Conservation (phyloP, 2,797 vertebrate genomes). For the Bucorvus abyssinicus region DNA sequence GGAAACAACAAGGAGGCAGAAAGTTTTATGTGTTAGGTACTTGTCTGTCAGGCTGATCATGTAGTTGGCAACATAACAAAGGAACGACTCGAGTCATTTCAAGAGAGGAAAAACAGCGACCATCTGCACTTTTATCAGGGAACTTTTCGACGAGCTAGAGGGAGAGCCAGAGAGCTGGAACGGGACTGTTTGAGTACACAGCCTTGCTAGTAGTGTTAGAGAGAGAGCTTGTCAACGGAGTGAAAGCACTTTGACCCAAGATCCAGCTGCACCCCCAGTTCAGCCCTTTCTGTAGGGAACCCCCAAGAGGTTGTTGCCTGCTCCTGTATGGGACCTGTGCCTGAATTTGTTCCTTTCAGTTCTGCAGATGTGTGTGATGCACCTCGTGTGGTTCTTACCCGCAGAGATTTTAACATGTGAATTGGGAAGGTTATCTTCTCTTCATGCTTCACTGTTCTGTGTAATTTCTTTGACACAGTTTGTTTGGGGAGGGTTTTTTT, state of each 20-base stretch:
- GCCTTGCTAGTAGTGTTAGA: neutral
- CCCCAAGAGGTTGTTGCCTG: neutral
- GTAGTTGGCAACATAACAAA: neutral
- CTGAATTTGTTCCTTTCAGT: neutral
- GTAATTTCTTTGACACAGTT: neutral
- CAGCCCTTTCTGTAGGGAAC: neutral
- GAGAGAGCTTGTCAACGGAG: neutral
- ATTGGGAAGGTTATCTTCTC: neutral
- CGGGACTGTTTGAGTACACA: rapidly evolving
- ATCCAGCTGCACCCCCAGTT: neutral
- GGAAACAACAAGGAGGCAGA: neutral
- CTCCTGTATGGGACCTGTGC: neutral
- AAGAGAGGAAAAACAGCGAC: neutral
- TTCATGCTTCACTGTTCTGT: neutral
- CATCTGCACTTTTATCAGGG: neutral
- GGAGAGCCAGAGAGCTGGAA: neutral
- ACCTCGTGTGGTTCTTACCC: neutral
- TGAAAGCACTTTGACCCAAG: neutral
- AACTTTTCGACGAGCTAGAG: neutral
- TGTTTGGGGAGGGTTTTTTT: neutral
- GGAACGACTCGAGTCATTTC: neutral
- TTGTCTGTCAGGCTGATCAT: neutral
- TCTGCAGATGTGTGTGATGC: neutral
- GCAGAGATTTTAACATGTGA: neutral
- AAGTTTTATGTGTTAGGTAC: neutral